phyloP scores from a whole-genome alignment of 2,888 invertebrate genomes.

The Eutolmus rufibarbis region DNA sequence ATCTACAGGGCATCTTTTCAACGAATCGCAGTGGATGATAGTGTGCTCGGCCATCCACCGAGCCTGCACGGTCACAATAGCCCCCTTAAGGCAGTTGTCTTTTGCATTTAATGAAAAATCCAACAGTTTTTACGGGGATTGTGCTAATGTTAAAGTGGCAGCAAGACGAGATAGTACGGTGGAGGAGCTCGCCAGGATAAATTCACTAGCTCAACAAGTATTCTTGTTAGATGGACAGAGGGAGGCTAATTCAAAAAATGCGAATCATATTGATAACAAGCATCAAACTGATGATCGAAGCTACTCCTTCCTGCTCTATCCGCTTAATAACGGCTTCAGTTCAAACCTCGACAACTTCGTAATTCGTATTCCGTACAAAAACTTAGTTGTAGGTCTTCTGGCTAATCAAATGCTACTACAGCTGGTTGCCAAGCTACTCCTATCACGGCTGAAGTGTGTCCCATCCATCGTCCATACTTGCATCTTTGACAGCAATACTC shows the following conservation, averaged over 20 bases:
- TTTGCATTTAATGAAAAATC: slow-evolving; percentile 90
- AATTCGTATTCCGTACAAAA: slow-evolving; percentile 85
- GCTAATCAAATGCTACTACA: slow-evolving; percentile 93
- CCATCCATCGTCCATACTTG: slow-evolving; percentile 65
- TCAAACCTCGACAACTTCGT: slow-evolving; percentile 80
- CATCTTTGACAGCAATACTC: slow-evolving; percentile 61
- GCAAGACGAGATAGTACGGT: slow-evolving; percentile 86
- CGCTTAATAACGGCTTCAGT: slow-evolving; percentile 74
- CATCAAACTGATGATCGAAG: slow-evolving; percentile 81
- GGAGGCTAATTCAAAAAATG: slow-evolving; percentile 53
- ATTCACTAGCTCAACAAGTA: slow-evolving; percentile 90
- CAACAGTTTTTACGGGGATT: slow-evolving; percentile 92
- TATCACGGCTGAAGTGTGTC: slow-evolving; percentile 77
- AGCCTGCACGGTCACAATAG: slow-evolving; percentile 85
- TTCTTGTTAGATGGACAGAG: slow-evolving; percentile 69
- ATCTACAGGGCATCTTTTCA: slow-evolving; percentile 82
- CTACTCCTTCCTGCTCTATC: slow-evolving; percentile 87
- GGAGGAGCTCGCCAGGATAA: slow-evolving; percentile 83
- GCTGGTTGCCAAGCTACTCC: slow-evolving; percentile 84
- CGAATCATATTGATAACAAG: slow-evolving; percentile 53
- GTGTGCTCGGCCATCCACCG: slow-evolving; percentile 81
- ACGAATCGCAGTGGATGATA: slow-evolving; percentile 86
- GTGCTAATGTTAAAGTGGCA: slow-evolving; percentile 91
- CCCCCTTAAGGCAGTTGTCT: slow-evolving; percentile 86
- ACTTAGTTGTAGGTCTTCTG: slow-evolving; percentile 85